Base-by-base conservation (phyloP, 2,888 invertebrate species). In the Halictus quadricinctus region DNA sequence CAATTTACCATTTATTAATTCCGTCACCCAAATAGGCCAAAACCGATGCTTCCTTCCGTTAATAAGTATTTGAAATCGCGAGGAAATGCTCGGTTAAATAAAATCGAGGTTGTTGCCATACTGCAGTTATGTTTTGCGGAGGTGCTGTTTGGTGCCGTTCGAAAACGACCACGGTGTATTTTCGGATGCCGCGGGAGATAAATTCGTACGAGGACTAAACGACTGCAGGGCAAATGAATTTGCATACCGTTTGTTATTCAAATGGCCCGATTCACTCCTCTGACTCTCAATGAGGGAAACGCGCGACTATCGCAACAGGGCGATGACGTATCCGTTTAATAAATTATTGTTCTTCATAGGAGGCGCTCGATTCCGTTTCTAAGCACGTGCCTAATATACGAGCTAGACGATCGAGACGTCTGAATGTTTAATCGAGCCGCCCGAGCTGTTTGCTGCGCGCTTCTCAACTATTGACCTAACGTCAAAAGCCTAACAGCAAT, bases 241-340 rank as follows among this genome's bases (percentile, higher is more conserved):
- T 93, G 89, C 94, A 94, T 94, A 90, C 92, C 92, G 94, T 94
- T 94, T 94, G 93, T 93, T 94, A 94, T 94, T 94, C 93, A 94
- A 94, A 94, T 94, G 91, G 86, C 86, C 87, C 88, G 88, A 92
- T 92, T 92, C 90, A 91, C 91, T 92, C 92, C 91, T 92, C 89
- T 88, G 92, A 92, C 91, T 93, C 91, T 91, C 89, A 92, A 93
- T 91, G 90, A 92, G 91, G 88, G 90, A 92, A 92, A 91, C 89
- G 84, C 78, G 46, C 76, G 73, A 83, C 83, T 79, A 86, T 90
- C 89, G 88, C 85, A 88, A 88, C 89, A 89, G 90, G 87, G 88
- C 88, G 91, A 90, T 88, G 90, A 92, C 88, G 91, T 91, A 90
- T 91, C 90, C 89, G 88, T 87, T 89, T 88, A 87, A 91, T 92